Evolutionary conservation across 2,113 vertebrate species (phyloP).

Genomic region (Lepisosteus osseus): DNA sequence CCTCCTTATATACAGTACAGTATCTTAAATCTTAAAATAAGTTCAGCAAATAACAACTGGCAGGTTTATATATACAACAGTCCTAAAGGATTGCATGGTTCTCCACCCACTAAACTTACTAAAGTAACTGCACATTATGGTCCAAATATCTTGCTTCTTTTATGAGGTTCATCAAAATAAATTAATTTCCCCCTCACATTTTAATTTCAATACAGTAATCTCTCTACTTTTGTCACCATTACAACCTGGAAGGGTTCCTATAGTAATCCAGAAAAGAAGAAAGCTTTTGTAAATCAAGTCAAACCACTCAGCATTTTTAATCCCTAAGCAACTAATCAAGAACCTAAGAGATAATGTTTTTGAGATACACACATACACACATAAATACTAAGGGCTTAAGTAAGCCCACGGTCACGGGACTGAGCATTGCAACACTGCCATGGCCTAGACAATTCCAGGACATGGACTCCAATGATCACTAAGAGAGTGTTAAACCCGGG

Average conservation of each 20-base stretch:
- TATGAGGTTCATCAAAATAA: slow-evolving; percentile 18
- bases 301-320: neutral
- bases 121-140: slow-evolving; percentile 2
- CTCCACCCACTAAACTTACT: slow-evolving; percentile 14
- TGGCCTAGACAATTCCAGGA: no score
- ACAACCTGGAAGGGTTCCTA: slow-evolving; percentile 2
- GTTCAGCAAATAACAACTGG: slow-evolving; percentile 69
- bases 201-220: slow-evolving; percentile 8
- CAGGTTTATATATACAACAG: slow-evolving; percentile 60
- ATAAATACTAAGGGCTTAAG: no score
- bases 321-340: slow-evolving; percentile 11
- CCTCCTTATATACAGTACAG: slow-evolving; percentile 82
- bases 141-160: slow-evolving; percentile 11
- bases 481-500: no score
- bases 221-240: slow-evolving; percentile 3
- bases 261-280: slow-evolving; percentile 6
- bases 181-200: slow-evolving; percentile 1
- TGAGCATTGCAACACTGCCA: no score
- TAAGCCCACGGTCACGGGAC: no score
- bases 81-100: slow-evolving; percentile 37
- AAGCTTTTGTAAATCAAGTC: slow-evolving; percentile 9
- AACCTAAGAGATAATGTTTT: neutral
- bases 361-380: no score
- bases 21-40: slow-evolving; percentile 80
- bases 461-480: no score